phyloP scores from a whole-genome alignment of 1,140 invertebrate genomes.

The Lepidotrigona ventralis region DNA sequence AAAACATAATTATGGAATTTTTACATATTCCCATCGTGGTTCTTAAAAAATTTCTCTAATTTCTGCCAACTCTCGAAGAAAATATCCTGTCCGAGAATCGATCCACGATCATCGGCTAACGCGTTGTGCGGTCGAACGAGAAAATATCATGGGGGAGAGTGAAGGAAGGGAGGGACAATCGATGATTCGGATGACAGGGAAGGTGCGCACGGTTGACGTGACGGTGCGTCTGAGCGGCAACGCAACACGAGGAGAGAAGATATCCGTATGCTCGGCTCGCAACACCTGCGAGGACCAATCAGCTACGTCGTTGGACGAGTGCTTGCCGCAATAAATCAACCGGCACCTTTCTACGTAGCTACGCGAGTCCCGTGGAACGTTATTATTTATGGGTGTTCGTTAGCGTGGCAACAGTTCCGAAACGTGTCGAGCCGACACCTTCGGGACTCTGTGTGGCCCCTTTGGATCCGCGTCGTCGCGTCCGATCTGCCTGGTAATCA shows the following conservation, averaged over 20 bases:
- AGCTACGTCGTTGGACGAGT: slow-evolving; percentile 57
- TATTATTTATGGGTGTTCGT: slow-evolving; percentile 73
- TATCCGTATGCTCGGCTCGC: slow-evolving; percentile 29
- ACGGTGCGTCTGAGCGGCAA: slow-evolving; percentile 3
- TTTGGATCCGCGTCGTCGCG: slow-evolving; percentile 58
- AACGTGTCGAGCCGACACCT: slow-evolving; percentile 60
- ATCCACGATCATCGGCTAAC: background rate
- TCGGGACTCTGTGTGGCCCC: slow-evolving; percentile 58
- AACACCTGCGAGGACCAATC: slow-evolving; percentile 73
- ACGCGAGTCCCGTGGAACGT: slow-evolving; percentile 37
- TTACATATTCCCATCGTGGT: too few relatives aligned
- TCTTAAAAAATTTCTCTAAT: too few relatives aligned
- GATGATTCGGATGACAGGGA: slow-evolving; percentile 57
- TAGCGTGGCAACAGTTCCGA: slow-evolving; percentile 68
- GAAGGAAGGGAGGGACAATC: slow-evolving; percentile 6
- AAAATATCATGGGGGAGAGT: slow-evolving; percentile 16
- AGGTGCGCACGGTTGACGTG: slow-evolving; percentile 47
- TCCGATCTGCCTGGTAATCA: slow-evolving; percentile 25
- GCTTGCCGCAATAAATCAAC: slow-evolving; percentile 70
- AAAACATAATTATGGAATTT: too few relatives aligned
- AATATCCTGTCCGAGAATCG: background rate
- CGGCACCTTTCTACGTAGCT: slow-evolving; percentile 64
- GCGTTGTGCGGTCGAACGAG: background rate
- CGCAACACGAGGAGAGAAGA: slow-evolving; percentile 36
- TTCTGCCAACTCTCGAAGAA: too few relatives aligned